Percentiles rank a stretch among this genome's conserved stretches.
Conservation (phyloP, 2,113 vertebrate genomes). For the Urocynchramus pylzowi region DNA sequence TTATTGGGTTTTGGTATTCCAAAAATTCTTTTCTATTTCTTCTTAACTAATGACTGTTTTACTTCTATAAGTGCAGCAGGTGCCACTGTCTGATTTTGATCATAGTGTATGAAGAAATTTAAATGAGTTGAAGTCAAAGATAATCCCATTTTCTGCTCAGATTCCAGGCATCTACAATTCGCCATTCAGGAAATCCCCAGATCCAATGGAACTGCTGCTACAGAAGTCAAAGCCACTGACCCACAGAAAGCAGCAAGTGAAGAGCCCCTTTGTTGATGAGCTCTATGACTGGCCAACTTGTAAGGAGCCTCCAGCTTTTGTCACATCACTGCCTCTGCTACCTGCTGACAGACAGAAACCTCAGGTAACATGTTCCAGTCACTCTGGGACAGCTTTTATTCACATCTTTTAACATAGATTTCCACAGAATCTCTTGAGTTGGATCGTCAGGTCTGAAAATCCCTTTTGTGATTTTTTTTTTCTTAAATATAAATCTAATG, state of each 20-base stretch:
- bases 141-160: conserved; percentile 61
- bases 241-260: background rate
- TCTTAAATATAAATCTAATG: background rate
- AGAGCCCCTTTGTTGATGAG: background rate
- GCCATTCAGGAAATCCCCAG: conserved; percentile 79
- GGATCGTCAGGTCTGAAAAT: background rate
- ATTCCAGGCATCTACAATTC: conserved; percentile 90
- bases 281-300: conserved; percentile 55
- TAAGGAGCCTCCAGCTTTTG: conserved; percentile 37
- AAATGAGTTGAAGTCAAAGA: background rate
- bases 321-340: conserved; percentile 67
- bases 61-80: background rate
- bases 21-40: background rate
- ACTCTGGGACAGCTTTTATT: background rate
- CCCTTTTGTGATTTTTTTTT: background rate
- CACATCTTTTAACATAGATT: background rate
- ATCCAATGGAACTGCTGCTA: conserved; percentile 86
- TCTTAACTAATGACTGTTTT: background rate
- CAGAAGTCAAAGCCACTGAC: conserved; percentile 75
- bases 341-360: conserved; percentile 77
- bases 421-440: background rate
- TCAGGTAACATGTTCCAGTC: conserved; percentile 74
- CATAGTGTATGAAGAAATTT: background rate
- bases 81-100: background rate
- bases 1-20: background rate